Evolutionary conservation across 2,113 vertebrate species (phyloP).

Genomic region (human (Homo sapiens)): GRCh38 chr1:36960501-36961000

Average conservation of each 20-base stretch:
- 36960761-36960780: not conserved
- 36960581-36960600: fast-evolving
- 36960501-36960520: too few relatives aligned
- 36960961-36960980: not conserved
- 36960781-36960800: not conserved
- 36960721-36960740: not conserved
- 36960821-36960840: not conserved
- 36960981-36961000: not conserved
- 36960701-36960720: not conserved
- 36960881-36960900: too few relatives aligned
- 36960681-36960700: not conserved
- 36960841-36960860: not conserved
- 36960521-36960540: fast-evolving
- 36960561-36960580: fast-evolving
- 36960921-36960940: not conserved
- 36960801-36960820: fast-evolving
- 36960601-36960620: not conserved
- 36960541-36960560: not conserved
- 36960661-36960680: not conserved
- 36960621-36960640: fast-evolving
- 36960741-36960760: not conserved
- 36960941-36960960: not conserved
- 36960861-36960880: not conserved
- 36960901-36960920: not conserved
- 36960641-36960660: not conserved